Evolutionary conservation across 2,113 vertebrate genomes (phyloP).

Genomic region (Fulica atra): DNA sequence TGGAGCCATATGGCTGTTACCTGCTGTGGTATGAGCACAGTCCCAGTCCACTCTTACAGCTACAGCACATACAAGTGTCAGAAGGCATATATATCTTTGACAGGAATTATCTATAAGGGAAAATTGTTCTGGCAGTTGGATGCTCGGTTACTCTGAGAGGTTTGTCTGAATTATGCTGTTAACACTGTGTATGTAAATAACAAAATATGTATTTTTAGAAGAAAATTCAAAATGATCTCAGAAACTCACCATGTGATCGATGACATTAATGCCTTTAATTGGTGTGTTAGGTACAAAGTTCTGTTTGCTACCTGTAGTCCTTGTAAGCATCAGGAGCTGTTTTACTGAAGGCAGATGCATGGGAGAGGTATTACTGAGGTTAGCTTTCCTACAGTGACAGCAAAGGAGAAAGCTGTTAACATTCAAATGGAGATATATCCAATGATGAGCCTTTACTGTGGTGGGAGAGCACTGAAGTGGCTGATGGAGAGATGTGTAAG

Average conservation of each 20-base stretch:
- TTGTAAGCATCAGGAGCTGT: neutral
- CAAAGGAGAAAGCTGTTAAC: neutral
- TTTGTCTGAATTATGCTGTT: neutral
- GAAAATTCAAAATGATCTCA: neutral
- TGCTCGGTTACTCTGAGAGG: neutral
- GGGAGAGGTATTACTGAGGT: neutral
- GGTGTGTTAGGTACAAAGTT: neutral
- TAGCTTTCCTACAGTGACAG: neutral
- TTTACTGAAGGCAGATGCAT: neutral
- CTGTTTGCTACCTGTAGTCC: neutral
- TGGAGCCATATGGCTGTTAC: neutral
- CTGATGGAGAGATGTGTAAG: neutral
- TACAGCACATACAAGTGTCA: neutral
- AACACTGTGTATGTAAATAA: neutral
- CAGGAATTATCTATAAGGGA: neutral
- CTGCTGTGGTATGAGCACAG: neutral
- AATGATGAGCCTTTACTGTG: neutral
- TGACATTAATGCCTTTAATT: neutral
- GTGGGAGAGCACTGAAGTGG: neutral
- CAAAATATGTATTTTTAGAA: neutral
- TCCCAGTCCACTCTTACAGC: neutral
- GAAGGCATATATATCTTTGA: neutral
- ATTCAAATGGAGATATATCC: neutral
- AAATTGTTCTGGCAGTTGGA: neutral
- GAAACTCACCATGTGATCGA: neutral